These are phyloP conservation scores for Cheilosia urbana DNA, from an alignment of 2,888 invertebrate species.

Conservation along the genomic window DNA sequence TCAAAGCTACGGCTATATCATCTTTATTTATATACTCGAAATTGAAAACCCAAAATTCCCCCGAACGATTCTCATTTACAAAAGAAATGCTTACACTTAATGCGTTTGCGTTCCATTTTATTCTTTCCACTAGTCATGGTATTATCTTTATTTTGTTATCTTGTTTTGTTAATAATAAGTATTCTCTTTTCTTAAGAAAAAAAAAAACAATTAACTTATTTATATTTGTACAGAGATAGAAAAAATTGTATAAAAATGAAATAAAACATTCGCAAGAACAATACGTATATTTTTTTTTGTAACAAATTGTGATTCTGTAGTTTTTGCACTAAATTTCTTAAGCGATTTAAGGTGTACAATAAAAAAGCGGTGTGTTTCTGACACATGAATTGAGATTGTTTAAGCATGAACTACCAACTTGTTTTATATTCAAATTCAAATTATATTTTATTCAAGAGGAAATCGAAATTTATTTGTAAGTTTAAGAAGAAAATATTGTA, in stretches of 20 bases:
- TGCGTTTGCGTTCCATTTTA: conserved; percentile 16
- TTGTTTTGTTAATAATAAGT: conserved; percentile 11
- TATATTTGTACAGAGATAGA: conserved; percentile 36
- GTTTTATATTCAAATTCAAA: conserved; percentile 1
- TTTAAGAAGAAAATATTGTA: conserved; percentile 5
- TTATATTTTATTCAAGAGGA: not conserved
- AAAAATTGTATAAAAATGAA: conserved; percentile 27
- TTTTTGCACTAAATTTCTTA: conserved; percentile 59
- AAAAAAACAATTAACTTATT: conserved; percentile 46
- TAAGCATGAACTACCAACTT: not conserved
- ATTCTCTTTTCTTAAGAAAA: conserved; percentile 12
- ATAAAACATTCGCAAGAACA: conserved; percentile 34
- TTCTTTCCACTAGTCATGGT: conserved; percentile 64
- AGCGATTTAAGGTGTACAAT: not conserved
- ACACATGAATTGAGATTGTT: conserved; percentile 25
- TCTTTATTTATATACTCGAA: conserved; percentile 12
- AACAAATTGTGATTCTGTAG: conserved; percentile 69
- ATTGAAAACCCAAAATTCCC: conserved; percentile 16
- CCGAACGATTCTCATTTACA: conserved; percentile 37
- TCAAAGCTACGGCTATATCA: not conserved
- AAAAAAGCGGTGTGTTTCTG: not conserved
- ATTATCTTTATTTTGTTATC: conserved; percentile 31
- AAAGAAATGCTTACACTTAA: conserved; percentile 13
- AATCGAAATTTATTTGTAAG: conserved; percentile 4
- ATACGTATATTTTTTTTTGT: conserved; percentile 39